Conservation (phyloP, 1,140 invertebrate species). For the Polypedilum pembai region DNA sequence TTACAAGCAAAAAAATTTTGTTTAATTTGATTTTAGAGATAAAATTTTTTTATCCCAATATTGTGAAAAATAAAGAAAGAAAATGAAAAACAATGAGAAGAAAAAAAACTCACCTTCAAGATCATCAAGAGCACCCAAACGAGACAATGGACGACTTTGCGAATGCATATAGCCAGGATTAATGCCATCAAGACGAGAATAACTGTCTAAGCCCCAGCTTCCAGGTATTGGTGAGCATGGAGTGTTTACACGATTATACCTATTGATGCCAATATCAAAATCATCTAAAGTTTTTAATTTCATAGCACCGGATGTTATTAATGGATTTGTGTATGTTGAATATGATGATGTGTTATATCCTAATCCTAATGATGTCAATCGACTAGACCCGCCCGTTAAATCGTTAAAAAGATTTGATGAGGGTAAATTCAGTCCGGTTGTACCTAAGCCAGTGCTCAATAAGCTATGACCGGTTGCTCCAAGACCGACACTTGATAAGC, state of each 20-base stretch:
- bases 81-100: neutral
- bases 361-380: conserved; percentile 39
- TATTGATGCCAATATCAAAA: conserved; percentile 53
- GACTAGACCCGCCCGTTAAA: conserved; percentile 33
- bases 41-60: neutral
- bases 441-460: conserved; percentile 18
- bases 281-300: conserved; percentile 61
- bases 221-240: conserved; percentile 53
- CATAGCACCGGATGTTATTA: conserved; percentile 44
- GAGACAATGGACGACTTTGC: conserved; percentile 48
- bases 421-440: conserved; percentile 19
- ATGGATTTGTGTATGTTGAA: conserved; percentile 53
- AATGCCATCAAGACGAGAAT: conserved; percentile 52
- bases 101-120: conserved; percentile 47
- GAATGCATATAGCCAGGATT: conserved; percentile 50
- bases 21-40: neutral
- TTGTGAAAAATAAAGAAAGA: conserved; percentile 24
- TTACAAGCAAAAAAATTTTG: conserved; percentile 24
- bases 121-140: conserved; percentile 44
- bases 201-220: conserved; percentile 54
- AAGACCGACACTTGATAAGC: conserved; percentile 32
- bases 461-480: conserved; percentile 34
- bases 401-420: conserved; percentile 23
- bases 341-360: conserved; percentile 44
- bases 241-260: conserved; percentile 54